Conservation (phyloP, 2,113 vertebrate genomes). For the Bos taurus region DNA sequence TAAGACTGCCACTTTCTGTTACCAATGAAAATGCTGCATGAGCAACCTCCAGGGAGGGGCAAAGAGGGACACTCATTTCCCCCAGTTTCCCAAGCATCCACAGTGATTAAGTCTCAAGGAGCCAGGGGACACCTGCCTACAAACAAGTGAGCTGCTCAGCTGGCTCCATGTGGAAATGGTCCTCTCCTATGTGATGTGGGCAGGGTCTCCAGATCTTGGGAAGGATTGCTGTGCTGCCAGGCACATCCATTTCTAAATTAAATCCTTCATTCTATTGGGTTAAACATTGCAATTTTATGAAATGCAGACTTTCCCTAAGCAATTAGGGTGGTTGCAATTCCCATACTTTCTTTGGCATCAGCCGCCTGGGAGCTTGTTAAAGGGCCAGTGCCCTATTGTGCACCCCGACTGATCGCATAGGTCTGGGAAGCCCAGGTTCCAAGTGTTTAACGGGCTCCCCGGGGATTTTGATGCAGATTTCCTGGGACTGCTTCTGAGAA, state of each 20-base stretch:
- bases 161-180: neutral
- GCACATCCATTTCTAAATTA: neutral
- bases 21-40: neutral
- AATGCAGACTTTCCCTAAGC: neutral
- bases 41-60: neutral
- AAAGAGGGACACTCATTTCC: neutral
- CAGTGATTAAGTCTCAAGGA: neutral
- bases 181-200: neutral
- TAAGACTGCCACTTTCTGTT: neutral
- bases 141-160: neutral
- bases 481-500: neutral
- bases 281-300: neutral
- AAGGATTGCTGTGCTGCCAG: neutral
- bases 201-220: neutral
- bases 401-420: neutral
- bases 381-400: neutral
- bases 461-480: slow-evolving; percentile 15
- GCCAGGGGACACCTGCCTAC: neutral
- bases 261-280: neutral
- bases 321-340: neutral
- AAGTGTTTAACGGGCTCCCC: slow-evolving; percentile 24
- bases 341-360: neutral
- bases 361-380: slow-evolving; percentile 35
- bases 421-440: neutral
- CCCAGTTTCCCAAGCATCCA: neutral